Evolutionary conservation across 2,888 invertebrate genomes (phyloP).

Genomic region (Tubulanus polymorphus): DNA sequence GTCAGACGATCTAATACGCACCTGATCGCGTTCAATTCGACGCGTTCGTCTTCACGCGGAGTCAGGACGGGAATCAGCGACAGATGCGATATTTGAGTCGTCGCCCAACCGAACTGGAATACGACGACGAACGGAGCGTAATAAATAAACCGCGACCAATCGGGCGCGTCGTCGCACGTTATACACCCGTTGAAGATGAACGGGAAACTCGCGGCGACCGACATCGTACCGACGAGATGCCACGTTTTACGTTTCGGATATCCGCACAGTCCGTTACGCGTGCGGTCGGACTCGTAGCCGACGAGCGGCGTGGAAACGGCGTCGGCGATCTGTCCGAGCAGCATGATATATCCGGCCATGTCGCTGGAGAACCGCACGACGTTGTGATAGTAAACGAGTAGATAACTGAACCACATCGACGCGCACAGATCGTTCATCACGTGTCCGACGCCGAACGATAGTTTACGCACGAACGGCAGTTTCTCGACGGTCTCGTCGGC

Average conservation of each 20-base stretch:
- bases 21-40: slow-evolving; percentile 55
- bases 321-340: slow-evolving; percentile 78
- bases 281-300: slow-evolving; percentile 76
- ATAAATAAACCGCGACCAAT: slow-evolving; percentile 53
- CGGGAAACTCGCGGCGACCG: slow-evolving; percentile 75
- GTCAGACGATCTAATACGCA: no score
- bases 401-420: slow-evolving; percentile 91
- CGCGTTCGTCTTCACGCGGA: slow-evolving; percentile 46
- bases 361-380: slow-evolving; percentile 53
- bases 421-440: slow-evolving; percentile 88
- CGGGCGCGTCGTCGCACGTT: slow-evolving; percentile 63
- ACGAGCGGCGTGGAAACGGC: slow-evolving; percentile 83
- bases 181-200: slow-evolving; percentile 80
- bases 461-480: slow-evolving; percentile 22
- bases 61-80: slow-evolving; percentile 72
- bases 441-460: slow-evolving; percentile 69
- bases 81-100: slow-evolving; percentile 85
- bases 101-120: slow-evolving; percentile 91
- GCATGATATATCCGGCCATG: slow-evolving; percentile 56
- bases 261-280: slow-evolving; percentile 57
- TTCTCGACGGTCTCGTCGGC: no score
- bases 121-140: slow-evolving; percentile 58
- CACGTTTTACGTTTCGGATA: slow-evolving; percentile 83
- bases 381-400: slow-evolving; percentile 73
- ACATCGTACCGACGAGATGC: slow-evolving; percentile 73